phyloP scores from a whole-genome alignment of 2,797 vertebrate species.

The Silurus aristotelis region DNA sequence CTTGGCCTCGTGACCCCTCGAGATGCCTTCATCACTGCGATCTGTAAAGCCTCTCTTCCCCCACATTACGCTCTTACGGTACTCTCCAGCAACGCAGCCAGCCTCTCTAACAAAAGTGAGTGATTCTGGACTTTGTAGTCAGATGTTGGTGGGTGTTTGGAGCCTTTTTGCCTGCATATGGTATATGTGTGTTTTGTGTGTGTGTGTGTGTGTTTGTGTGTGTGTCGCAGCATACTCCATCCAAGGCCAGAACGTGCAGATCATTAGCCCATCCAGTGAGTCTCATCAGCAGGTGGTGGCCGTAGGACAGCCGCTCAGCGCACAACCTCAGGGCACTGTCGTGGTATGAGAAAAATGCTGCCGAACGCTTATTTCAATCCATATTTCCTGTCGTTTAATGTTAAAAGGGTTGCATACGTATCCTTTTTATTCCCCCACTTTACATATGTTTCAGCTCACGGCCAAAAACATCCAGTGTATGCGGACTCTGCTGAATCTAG shows the following conservation, averaged over 20 bases:
- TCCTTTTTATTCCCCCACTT: neutral
- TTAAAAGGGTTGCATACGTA: neutral
- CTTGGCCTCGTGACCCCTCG: conserved; percentile 94
- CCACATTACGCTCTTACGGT: conserved; percentile 95
- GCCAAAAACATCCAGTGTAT: conserved; percentile 99
- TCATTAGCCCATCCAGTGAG: conserved; percentile 97
- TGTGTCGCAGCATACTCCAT: conserved; percentile 89
- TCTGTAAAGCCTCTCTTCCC: conserved; percentile 97
- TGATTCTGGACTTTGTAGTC: conserved; percentile 34
- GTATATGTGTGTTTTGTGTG: conserved; percentile 37
- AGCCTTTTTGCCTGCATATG: neutral
- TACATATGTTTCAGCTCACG: conserved; percentile 78
- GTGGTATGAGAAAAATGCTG: conserved; percentile 79
- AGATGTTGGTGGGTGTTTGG: conserved; percentile 13
- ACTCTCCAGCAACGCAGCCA: conserved; percentile 82
- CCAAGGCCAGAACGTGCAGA: conserved; percentile 95
- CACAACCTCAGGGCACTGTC: conserved; percentile 98
- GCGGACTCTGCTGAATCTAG: conserved; percentile 93
- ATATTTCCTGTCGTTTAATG: neutral
- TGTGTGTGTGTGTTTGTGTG: conserved; percentile 50
- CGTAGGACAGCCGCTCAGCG: conserved; percentile 91
- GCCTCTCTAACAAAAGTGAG: conserved; percentile 88
- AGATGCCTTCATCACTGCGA: conserved; percentile 97
- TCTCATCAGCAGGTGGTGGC: conserved; percentile 99
- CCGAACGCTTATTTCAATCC: neutral